These are phyloP conservation scores for Capitulum mitella DNA, from an alignment of 2,888 invertebrate genomes.

Conservation along the genomic window DNA sequence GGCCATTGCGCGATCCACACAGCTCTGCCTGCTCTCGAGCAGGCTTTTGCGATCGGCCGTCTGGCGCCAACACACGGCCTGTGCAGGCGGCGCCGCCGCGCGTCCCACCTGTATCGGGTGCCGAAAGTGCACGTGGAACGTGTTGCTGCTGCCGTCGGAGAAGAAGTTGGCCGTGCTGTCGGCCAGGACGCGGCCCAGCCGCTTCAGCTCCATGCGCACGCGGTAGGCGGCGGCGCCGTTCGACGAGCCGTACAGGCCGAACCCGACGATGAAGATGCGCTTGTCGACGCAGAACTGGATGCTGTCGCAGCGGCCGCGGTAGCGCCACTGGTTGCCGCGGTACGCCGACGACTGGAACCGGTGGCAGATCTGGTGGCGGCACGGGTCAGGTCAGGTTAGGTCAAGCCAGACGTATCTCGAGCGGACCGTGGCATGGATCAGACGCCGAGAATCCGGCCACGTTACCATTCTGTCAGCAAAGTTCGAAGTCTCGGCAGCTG, in stretches of 20 bases:
- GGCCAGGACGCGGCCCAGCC: conserved; percentile 70
- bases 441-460: too few relatives aligned
- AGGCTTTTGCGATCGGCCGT: too few relatives aligned
- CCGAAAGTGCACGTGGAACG: conserved; percentile 80
- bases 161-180: conserved; percentile 90
- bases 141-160: conserved; percentile 92
- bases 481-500: too few relatives aligned
- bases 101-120: conserved; percentile 53
- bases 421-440: too few relatives aligned
- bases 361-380: conserved; percentile 66
- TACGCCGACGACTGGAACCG: conserved; percentile 94
- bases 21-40: too few relatives aligned
- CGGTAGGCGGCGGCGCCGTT: conserved; percentile 92
- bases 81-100: background rate
- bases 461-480: too few relatives aligned
- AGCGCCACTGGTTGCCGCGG: conserved; percentile 94
- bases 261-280: conserved; percentile 90
- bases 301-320: conserved; percentile 90
- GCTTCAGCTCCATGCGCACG: conserved; percentile 87
- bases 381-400: too few relatives aligned
- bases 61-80: too few relatives aligned
- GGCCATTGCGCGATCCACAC: too few relatives aligned
- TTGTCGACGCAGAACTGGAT: conserved; percentile 95
- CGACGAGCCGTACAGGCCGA: conserved; percentile 91
- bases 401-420: too few relatives aligned